A percentile compares a stretch with the other conserved stretches of the same genome.
phyloP scores from a whole-genome alignment of 2,113 vertebrate genomes.

The Melanotaenia duboulayi region DNA sequence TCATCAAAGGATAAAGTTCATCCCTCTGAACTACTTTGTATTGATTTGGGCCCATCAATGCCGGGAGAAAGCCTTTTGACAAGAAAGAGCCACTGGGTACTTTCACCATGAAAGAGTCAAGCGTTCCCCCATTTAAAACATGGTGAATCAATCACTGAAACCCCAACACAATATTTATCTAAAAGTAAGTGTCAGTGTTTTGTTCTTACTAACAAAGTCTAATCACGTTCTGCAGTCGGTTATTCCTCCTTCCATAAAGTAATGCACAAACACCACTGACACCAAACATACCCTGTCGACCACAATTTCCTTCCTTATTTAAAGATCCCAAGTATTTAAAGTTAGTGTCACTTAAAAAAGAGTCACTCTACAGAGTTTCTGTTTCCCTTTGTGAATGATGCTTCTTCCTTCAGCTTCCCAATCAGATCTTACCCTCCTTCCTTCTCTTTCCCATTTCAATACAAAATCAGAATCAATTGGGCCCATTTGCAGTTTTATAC shows the following conservation, averaged over 20 bases:
- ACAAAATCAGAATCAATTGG: not conserved
- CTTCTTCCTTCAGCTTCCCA: not conserved
- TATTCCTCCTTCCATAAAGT: not conserved
- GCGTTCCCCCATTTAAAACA: not conserved
- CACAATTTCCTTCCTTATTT: not conserved
- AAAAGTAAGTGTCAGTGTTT: not conserved
- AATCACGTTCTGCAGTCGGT: not conserved
- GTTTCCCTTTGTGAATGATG: too few relatives aligned
- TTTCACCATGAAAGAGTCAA: not conserved
- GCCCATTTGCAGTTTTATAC: not conserved
- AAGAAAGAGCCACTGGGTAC: too few relatives aligned
- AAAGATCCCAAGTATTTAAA: not conserved
- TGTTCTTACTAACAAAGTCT: not conserved
- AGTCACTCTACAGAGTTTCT: too few relatives aligned
- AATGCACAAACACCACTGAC: not conserved
- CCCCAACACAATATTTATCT: not conserved
- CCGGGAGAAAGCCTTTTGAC: too few relatives aligned
- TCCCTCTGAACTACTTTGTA: not conserved
- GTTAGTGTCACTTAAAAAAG: not conserved
- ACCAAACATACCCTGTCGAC: not conserved
- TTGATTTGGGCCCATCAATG: not conserved
- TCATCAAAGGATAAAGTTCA: not conserved
- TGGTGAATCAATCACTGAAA: not conserved
- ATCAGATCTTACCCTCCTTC: not conserved
- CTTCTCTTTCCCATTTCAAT: not conserved